A percentile compares a stretch with the other conserved stretches of the same genome.
Conservation (phyloP, 2,888 invertebrate species). For the Ypsolopha scabrella region DNA sequence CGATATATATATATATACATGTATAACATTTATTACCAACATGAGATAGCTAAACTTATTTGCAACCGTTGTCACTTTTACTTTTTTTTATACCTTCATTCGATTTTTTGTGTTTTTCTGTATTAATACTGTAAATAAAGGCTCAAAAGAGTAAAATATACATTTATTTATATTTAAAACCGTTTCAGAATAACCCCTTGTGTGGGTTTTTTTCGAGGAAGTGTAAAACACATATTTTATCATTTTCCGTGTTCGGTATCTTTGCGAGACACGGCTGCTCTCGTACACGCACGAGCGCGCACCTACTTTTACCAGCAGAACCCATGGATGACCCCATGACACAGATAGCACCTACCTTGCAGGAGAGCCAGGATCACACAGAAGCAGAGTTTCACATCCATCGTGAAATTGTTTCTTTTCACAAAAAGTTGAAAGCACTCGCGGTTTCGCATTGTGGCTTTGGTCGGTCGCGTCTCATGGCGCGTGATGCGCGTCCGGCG, state of each 20-base stretch:
- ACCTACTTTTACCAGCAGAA: neutral
- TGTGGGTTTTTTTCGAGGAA: neutral
- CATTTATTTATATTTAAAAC: no score
- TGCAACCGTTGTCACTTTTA: no score
- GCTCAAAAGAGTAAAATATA: no score
- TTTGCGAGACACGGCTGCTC: neutral
- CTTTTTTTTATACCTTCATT: no score
- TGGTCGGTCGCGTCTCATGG: conserved; percentile 21
- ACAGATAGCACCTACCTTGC: conserved; percentile 2
- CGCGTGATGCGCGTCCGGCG: conserved; percentile 26
- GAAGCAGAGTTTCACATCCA: neutral
- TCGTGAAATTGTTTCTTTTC: neutral
- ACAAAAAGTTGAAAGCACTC: neutral
- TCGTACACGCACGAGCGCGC: neutral
- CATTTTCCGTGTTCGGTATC: neutral
- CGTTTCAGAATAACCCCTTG: neutral
- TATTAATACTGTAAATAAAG: no score
- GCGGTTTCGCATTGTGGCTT: neutral
- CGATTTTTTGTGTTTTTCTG: no score
- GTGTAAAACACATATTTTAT: neutral
- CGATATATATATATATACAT: no score
- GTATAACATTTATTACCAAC: no score
- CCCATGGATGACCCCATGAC: neutral
- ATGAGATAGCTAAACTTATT: no score
- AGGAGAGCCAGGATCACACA: neutral